Evolutionary conservation across 2,888 invertebrate genomes (phyloP), one percentile per base, ranked within the genome.

Genomic region (Protophormia terraenovae): DNA sequence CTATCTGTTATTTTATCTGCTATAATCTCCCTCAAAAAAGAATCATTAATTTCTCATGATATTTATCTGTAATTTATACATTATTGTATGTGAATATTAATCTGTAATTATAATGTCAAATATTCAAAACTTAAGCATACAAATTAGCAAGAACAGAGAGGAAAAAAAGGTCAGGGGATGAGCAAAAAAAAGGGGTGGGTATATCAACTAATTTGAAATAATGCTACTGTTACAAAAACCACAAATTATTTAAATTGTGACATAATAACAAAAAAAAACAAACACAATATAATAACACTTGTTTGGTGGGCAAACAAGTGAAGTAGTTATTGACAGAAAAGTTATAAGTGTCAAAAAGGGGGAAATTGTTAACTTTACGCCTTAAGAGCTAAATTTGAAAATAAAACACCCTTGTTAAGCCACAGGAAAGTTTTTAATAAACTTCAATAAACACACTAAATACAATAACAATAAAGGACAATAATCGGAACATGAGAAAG

Each of bases 211-310:
- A 55, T 71, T 72, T 47, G 27, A 45, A 50, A 73, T 69, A 72
- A 80, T 67, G 35, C 50, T 50, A 47, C 73, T 64, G 24, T 45
- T 41, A 75, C 53, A 19, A 0, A 72, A 80, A 78, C 85, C 85
- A 71, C 82, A 85, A 85, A 85, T 85, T 85, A 85, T 79, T 85
- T 82, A 85, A 85, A 85, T 85, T 85, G 78, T 75, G 58, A 73
- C 67, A 76, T 55, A 55, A 47, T 62, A 67, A 72, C 72, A 79
- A 64, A n/a, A n/a, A n/a, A n/a, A n/a, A 83, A 73, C 47, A 84
- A 58, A 47, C 77, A 69, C 47, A 75, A 72, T 6, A 62, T 41
- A 8, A 41, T 71, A 38, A 62, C 81, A 78, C 62, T 78, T 78
- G 50, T 78, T 71, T 71, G n/a, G 24, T 24, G n/a, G 66, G 4